Evolutionary conservation across 2,797 vertebrate species (phyloP).

Genomic region (Megaceryle alcyon): DNA sequence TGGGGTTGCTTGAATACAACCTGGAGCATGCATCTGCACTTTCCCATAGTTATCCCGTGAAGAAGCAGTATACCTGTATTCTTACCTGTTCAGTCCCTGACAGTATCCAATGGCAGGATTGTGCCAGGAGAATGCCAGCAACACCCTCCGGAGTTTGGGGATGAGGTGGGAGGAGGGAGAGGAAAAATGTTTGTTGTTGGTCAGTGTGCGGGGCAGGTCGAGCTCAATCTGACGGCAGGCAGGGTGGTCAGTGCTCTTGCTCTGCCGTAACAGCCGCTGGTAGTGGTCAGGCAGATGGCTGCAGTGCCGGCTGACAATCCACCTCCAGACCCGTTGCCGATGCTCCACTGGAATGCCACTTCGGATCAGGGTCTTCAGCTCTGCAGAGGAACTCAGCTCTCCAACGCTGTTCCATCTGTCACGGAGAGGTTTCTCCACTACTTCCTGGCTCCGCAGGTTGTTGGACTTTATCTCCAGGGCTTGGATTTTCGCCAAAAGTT

Average conservation of each 20-base stretch:
- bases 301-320: conserved; percentile 79
- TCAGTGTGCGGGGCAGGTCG: conserved; percentile 93
- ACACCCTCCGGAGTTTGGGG: conserved; percentile 87
- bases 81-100: conserved; percentile 93
- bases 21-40: not conserved
- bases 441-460: conserved; percentile 84
- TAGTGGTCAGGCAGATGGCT: conserved; percentile 80
- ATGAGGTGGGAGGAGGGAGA: conserved; percentile 86
- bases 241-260: conserved; percentile 78
- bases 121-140: conserved; percentile 94
- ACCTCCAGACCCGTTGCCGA: conserved; percentile 87
- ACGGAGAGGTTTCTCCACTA: conserved; percentile 79
- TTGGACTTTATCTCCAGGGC: conserved; percentile 90
- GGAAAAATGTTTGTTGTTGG: conserved; percentile 89
- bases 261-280: conserved; percentile 82
- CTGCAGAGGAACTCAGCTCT: conserved; percentile 75
- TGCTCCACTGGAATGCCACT: conserved; percentile 86
- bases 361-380: conserved; percentile 88
- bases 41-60: not conserved
- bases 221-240: conserved; percentile 93
- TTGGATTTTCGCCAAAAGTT: conserved; percentile 92
- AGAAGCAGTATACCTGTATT: not conserved
- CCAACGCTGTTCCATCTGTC: conserved; percentile 86
- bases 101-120: conserved; percentile 92
- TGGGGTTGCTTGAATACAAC: not conserved